Percentiles rank a stretch among this genome's conserved stretches.
Evolutionary conservation across 2,113 vertebrate species (phyloP).

Genomic region (Indicator maculatus): DNA sequence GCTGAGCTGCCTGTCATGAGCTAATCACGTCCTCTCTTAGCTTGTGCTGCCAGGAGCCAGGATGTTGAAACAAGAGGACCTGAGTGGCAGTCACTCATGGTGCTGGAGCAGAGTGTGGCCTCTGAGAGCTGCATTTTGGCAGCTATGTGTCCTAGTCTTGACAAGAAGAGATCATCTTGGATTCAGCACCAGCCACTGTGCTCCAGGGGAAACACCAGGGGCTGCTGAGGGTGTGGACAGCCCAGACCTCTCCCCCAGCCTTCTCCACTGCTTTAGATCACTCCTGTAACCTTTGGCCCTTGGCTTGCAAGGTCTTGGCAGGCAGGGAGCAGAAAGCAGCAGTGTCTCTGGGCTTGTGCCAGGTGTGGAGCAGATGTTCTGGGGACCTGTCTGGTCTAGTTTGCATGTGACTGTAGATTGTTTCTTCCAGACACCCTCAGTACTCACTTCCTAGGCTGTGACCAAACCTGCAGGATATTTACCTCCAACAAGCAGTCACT

Average conservation of each 20-base stretch:
- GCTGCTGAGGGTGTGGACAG: neutral
- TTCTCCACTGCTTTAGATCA: accelerated
- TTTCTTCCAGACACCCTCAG: neutral
- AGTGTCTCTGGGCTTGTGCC: neutral
- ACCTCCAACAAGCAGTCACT: neutral
- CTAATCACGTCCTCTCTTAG: neutral
- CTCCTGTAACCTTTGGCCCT: neutral
- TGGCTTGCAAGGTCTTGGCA: neutral
- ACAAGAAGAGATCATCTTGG: accelerated
- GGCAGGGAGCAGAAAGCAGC: neutral
- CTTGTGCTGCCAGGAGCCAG: accelerated
- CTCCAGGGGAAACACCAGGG: neutral
- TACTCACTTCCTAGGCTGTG: neutral
- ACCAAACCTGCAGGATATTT: accelerated
- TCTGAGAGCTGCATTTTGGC: neutral
- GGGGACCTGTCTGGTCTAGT: conserved; percentile 8
- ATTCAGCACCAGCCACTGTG: accelerated
- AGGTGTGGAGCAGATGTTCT: conserved; percentile 15
- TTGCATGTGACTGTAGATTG: neutral
- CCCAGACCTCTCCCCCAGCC: accelerated
- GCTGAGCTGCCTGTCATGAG: neutral
- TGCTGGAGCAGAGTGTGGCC: accelerated
- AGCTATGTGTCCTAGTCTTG: neutral
- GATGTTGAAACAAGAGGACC: neutral
- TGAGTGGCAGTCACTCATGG: accelerated